A percentile compares a stretch with the other conserved stretches of the same genome.
These are phyloP conservation scores for Temnothorax nylanderi DNA, from an alignment of 1,140 invertebrate genomes.

Conservation along the genomic window DNA sequence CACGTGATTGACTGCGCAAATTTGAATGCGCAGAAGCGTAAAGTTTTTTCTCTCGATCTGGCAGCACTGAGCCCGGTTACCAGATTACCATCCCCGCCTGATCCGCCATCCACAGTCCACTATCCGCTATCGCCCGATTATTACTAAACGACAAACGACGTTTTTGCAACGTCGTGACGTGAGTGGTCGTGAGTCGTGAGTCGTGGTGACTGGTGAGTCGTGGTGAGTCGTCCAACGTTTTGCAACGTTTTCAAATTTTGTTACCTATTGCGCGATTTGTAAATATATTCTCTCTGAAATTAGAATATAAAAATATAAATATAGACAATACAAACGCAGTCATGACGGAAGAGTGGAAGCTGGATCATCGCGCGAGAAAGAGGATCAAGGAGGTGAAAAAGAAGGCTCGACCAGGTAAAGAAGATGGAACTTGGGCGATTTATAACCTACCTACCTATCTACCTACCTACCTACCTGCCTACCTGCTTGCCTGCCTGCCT, in stretches of 20 bases:
- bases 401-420: conserved; percentile 94
- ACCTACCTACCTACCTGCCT: too few relatives aligned
- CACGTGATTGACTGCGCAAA: too few relatives aligned
- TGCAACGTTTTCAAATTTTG: conserved; percentile 40
- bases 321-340: conserved; percentile 59
- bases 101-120: too few relatives aligned
- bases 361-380: conserved; percentile 92
- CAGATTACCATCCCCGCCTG: too few relatives aligned
- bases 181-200: too few relatives aligned
- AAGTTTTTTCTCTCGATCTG: too few relatives aligned
- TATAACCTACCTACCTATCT: conserved; percentile 72
- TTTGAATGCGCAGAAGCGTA: too few relatives aligned
- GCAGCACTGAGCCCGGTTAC: too few relatives aligned
- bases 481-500: too few relatives aligned
- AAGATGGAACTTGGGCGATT: conserved; percentile 49
- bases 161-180: not conserved
- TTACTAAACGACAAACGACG: not conserved
- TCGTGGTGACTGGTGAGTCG: not conserved
- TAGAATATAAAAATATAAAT: conserved; percentile 38
- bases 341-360: conserved; percentile 83
- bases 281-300: conserved; percentile 57
- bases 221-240: not conserved
- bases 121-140: too few relatives aligned
- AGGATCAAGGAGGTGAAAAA: conserved; percentile 95
- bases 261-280: conserved; percentile 64